These are phyloP conservation scores for Byasa hedistus DNA, from an alignment of 2,888 invertebrate genomes.

Conservation along the genomic window DNA sequence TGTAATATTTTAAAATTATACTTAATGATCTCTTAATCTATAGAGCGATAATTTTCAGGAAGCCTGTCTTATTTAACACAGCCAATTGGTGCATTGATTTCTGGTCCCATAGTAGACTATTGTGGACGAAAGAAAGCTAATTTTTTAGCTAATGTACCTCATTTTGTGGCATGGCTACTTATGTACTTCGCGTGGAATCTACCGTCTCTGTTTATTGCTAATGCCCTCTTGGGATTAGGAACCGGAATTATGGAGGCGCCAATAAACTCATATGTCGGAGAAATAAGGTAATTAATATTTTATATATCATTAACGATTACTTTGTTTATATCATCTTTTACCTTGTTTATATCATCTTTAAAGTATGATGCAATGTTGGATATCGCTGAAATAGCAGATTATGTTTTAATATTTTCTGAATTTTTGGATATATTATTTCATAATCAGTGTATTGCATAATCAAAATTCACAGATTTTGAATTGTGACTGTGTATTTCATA, in stretches of 20 bases:
- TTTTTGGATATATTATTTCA: too few species aligned
- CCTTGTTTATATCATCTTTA: too few species aligned
- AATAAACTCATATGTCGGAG: conserved; percentile 79
- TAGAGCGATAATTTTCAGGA: conserved; percentile 56
- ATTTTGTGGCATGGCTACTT: conserved; percentile 76
- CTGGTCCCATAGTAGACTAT: conserved; percentile 77
- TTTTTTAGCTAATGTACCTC: conserved; percentile 78
- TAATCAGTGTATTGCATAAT: too few species aligned
- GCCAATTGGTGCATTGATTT: conserved; percentile 77
- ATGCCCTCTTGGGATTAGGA: conserved; percentile 74
- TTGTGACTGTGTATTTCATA: too few species aligned
- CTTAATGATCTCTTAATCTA: not conserved
- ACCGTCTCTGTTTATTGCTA: conserved; percentile 69
- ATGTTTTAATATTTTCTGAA: too few species aligned
- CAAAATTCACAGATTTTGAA: too few species aligned
- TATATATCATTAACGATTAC: not conserved
- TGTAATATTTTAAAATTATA: too few species aligned
- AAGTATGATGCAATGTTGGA: too few species aligned
- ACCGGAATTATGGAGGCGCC: conserved; percentile 82
- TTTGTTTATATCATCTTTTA: too few species aligned
- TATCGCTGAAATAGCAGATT: too few species aligned
- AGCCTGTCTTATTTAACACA: conserved; percentile 78
- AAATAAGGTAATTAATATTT: conserved; percentile 67
- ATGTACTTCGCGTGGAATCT: conserved; percentile 72
- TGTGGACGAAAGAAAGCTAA: conserved; percentile 77